Conservation (phyloP, 2,888 invertebrate genomes). For the Lepidocyrtinus sp. region DNA sequence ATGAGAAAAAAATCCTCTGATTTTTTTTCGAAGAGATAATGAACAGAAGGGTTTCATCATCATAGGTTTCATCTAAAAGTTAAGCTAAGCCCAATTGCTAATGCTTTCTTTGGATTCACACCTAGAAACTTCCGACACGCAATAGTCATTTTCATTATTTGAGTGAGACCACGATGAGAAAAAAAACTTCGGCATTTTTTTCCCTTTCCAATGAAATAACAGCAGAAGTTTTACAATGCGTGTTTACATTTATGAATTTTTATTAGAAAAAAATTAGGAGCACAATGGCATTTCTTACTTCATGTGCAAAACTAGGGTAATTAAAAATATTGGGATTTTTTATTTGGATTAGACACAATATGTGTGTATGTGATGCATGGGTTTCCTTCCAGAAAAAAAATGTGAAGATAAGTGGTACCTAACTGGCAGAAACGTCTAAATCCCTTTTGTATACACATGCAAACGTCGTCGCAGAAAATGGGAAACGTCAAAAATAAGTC, state of each 20-base stretch:
- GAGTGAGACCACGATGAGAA: no score
- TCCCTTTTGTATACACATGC: slow-evolving; percentile 26
- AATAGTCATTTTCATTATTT: slow-evolving; percentile 58
- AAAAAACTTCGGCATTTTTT: slow-evolving; percentile 47
- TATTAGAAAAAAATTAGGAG: slow-evolving; percentile 12
- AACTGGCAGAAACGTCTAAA: no score
- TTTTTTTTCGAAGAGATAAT: slow-evolving; percentile 49
- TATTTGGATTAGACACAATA: slow-evolving; percentile 44
- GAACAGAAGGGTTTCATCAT: slow-evolving; percentile 53
- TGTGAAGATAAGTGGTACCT: slow-evolving; percentile 32
- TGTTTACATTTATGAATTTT: not conserved
- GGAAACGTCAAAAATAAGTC: slow-evolving; percentile 40
- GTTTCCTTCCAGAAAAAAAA: slow-evolving; percentile 43
- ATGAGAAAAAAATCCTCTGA: no score
- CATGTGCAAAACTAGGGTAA: slow-evolving; percentile 52
- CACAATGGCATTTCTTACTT: slow-evolving; percentile 38
- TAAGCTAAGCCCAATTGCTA: slow-evolving; percentile 33
- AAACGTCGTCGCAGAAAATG: slow-evolving; percentile 47
- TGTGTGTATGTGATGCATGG: slow-evolving; percentile 47
- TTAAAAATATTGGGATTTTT: slow-evolving; percentile 44
- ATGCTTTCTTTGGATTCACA: slow-evolving; percentile 60
- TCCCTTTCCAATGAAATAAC: slow-evolving; percentile 26
- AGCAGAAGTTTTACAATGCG: not conserved
- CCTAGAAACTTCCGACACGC: slow-evolving; percentile 60
- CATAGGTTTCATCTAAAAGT: no score